Base-by-base conservation (phyloP, 2,888 invertebrate species). In the Eulithis testata region DNA sequence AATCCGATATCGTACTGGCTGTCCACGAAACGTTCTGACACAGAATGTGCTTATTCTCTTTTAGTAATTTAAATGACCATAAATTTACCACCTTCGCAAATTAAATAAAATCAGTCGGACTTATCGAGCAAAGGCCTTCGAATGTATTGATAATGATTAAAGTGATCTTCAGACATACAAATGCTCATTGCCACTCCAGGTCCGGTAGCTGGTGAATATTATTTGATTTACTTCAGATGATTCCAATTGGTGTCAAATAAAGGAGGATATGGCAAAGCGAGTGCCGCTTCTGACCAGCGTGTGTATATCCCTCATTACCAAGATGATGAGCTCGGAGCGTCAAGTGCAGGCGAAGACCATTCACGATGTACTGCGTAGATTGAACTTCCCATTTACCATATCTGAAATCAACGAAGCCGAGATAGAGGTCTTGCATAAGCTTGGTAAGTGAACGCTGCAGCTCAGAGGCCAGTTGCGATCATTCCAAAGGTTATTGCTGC, bases 271-370 rank as follows among this genome's bases (percentile, higher is more conserved):
- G 53, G 55, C 63, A 2, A 11, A 51, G 0, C 72, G 72, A 4
- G 53, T 84, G 5, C 77, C 79, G 0, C 65, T 87, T 6, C 54
- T 83, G 21, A 77, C 84, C 43, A 78, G 77, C 5, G 77, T 84
- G 0, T 83, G 87, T 63, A 72, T 85, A 0, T 80, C 80, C 63
- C 73, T 89, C 8, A 81, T 84, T 0, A 80, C 81, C 0, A 89
- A 89, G 68, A 88, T 87, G 83, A 70, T 60, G 43, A 76, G 78
- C 12, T 61, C 77, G 0, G 64, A 75, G 66, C 1, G 59, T 79
- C n/a, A 71, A 67, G 3, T 63, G 6, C 14, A 43, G 3, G 73
- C 81, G 0, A 73, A 64, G 0, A 36, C 70, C 0, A 72, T 85
- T 2, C 74, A 79, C 4, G 40, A 66, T 2, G 68, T 70, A 4